A percentile compares a stretch with the other conserved stretches of the same genome.
phyloP scores from a whole-genome alignment of 1,140 invertebrate species.

The Drosophila nigromelanica region DNA sequence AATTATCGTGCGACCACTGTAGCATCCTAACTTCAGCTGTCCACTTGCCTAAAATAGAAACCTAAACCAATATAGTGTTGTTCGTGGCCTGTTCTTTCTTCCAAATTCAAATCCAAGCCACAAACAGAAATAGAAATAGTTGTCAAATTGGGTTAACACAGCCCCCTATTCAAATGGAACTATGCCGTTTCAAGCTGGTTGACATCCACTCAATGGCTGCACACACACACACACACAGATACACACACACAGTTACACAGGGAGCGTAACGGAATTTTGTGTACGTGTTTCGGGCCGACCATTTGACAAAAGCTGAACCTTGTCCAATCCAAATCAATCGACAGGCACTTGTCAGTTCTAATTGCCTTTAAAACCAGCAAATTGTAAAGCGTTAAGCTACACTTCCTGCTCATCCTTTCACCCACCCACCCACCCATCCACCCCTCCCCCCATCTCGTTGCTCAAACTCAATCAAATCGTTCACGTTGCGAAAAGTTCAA shows the following conservation, averaged over 20 bases:
- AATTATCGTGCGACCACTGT: no score
- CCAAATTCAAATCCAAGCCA: conserved; percentile 8
- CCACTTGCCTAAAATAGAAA: conserved; percentile 20
- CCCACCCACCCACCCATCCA: neutral
- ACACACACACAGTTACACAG: neutral
- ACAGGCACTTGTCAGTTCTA: conserved; percentile 52
- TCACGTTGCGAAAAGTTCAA: conserved; percentile 74
- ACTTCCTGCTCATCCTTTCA: conserved; percentile 12
- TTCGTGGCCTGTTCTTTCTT: conserved; percentile 12
- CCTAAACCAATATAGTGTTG: conserved; percentile 23
- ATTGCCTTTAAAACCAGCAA: conserved; percentile 56
- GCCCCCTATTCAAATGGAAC: conserved; percentile 1
- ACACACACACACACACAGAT: conserved; percentile 7
- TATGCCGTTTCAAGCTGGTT: conserved; percentile 18
- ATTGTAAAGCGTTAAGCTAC: conserved; percentile 53
- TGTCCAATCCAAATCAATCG: conserved; percentile 46
- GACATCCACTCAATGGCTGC: conserved; percentile 33
- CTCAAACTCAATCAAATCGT: conserved; percentile 73
- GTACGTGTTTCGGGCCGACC: conserved; percentile 20
- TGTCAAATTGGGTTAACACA: conserved; percentile 27
- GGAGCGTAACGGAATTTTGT: conserved; percentile 1
- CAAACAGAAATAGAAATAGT: conserved; percentile 39
- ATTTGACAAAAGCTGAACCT: conserved; percentile 38
- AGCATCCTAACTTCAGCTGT: neutral
- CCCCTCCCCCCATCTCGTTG: neutral